Base-by-base conservation (phyloP, 1,140 invertebrate species). In the Neodiprion fabricii region DNA sequence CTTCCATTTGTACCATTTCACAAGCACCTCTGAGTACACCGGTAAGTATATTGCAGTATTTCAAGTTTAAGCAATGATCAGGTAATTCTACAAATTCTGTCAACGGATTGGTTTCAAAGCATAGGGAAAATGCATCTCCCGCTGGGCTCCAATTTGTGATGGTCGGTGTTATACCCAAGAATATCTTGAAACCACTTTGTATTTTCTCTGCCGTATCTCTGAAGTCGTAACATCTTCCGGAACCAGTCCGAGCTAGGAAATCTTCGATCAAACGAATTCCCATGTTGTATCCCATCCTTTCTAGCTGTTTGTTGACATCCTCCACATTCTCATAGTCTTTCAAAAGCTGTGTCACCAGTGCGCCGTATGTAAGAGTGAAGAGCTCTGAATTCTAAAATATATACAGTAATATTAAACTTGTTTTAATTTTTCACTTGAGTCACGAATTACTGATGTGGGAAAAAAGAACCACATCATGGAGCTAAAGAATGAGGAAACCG, bases 41-140 rank as follows among this genome's bases (percentile, higher is more conserved):
- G 79, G 96, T 96, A 50, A 99, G 90, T 69, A 99, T 91, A 85
- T 98, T 98, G 77, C 96, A 98, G 86, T 99, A 99, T 83, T 97
- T 96, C 0, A 99, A 90, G 81, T 92, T 92, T 61, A 90, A 88
- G 82, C 93, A 94, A 69, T 96, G 90, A 84, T 98, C 97, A 7
- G 98, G 98, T 78, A 99, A 91, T 89, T 99, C 98, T 7, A 99
- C 98, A 91, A 99, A 99, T 87, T 99, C 98, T n/a, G 96, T 97
- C 14, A 99, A 86, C 0, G 98, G 98, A 90, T 99, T 99, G 49
- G 94, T 91, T 77, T 99, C 98, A 85, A 99, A 94, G 1, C 97
- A 92, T 4, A 99, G 89, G 0, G 98, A 99, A 90, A 99, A 99
- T 89, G 99, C 98, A 89, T 99, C 97, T 7, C 95, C 96, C 9